Conservation (phyloP, 2,113 vertebrate genomes). For the Austrofundulus limnaeus region DNA sequence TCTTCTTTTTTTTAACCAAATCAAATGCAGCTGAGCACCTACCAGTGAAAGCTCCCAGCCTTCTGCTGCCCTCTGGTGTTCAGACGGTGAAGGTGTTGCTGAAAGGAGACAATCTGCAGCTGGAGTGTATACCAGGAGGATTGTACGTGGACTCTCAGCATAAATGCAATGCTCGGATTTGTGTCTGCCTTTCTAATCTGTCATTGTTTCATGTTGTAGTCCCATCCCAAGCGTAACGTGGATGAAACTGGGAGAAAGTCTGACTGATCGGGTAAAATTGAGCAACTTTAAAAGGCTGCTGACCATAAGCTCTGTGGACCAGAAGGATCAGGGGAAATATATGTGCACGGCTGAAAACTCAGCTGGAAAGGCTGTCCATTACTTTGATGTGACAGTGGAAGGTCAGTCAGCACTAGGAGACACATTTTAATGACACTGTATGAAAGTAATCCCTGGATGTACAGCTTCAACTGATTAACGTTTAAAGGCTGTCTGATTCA, state of each 20-base stretch:
- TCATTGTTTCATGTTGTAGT: conserved; percentile 64
- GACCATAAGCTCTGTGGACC: conserved; percentile 80
- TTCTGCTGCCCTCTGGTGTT: conserved; percentile 86
- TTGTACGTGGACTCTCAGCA: conserved; percentile 81
- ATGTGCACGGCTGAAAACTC: conserved; percentile 85
- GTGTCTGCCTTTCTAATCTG: not conserved
- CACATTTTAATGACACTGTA: too few species aligned
- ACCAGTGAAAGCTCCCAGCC: conserved; percentile 81
- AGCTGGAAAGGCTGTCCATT: conserved; percentile 79
- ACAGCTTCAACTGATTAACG: too few species aligned
- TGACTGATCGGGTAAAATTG: conserved; percentile 64
- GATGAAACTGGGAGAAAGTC: conserved; percentile 78
- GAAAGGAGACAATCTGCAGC: conserved; percentile 83
- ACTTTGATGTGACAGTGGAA: conserved; percentile 87
- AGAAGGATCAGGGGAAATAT: conserved; percentile 84
- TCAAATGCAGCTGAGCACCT: conserved; percentile 74
- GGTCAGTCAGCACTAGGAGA: conserved; percentile 73
- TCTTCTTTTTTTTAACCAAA: too few species aligned
- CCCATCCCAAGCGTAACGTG: conserved; percentile 87
- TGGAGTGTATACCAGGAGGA: conserved; percentile 94
- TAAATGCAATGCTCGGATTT: not conserved
- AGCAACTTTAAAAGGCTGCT: conserved; percentile 83
- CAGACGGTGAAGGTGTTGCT: conserved; percentile 79
- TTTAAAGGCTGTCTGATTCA: too few species aligned
- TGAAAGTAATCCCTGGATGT: too few species aligned